phyloP scores from a whole-genome alignment of 2,113 vertebrate genomes.

The Hippocampus guttulatus region DNA sequence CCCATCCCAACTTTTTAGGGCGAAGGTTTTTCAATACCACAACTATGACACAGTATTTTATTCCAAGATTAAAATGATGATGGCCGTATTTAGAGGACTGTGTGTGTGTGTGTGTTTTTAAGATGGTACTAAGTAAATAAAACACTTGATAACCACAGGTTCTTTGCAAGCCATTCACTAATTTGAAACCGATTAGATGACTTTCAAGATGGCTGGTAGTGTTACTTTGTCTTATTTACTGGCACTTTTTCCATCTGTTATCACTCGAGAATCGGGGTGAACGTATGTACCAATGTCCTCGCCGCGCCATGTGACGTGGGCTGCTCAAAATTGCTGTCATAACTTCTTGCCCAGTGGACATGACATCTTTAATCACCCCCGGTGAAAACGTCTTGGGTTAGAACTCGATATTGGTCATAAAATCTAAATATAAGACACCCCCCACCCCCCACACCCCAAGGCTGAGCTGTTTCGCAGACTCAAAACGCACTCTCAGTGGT shows the following conservation, averaged over 20 bases:
- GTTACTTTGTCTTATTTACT: neutral
- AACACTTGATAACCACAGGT: neutral
- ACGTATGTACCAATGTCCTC: conserved; percentile 34
- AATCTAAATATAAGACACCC: conserved; percentile 67
- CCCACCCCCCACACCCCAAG: neutral
- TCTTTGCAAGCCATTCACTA: neutral
- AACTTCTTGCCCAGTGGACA: conserved; percentile 32
- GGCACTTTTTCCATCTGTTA: conserved; percentile 32
- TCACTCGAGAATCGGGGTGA: conserved; percentile 12
- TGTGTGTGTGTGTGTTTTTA: too few relatives aligned
- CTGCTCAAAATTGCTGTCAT: conserved; percentile 32
- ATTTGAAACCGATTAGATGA: conserved; percentile 5
- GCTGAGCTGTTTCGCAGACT: conserved; percentile 51
- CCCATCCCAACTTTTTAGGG: too few relatives aligned
- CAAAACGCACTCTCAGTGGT: conserved; percentile 26
- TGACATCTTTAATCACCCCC: conserved; percentile 52
- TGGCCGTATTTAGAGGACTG: too few relatives aligned
- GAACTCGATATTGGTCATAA: conserved; percentile 70
- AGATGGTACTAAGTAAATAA: neutral
- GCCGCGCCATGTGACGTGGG: conserved; percentile 28
- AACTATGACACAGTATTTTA: too few relatives aligned
- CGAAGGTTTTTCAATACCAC: too few relatives aligned
- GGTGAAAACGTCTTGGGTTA: conserved; percentile 50
- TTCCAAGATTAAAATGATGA: too few relatives aligned
- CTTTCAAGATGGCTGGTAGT: conserved; percentile 4